Evolutionary conservation across 2,797 vertebrate species (phyloP), one percentile per base, ranked within the genome.

Genomic region (Trachurus trachurus): DNA sequence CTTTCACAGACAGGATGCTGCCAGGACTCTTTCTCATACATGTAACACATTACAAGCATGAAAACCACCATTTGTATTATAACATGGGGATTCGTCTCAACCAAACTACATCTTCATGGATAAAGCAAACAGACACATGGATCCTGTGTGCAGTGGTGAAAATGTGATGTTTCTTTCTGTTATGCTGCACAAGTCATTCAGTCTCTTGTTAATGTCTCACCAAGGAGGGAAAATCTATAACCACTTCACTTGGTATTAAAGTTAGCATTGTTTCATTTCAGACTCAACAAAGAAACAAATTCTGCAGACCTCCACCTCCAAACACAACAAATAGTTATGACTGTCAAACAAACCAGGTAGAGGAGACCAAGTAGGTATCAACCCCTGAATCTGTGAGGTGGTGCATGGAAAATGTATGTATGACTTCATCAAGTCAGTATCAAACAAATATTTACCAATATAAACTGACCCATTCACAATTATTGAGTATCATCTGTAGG

Each of bases 11-110:
- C 50, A 60, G 31, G 52, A 63, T 54, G 44, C 58, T 74, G 54
- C 42, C 58, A 72, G 42, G 57, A 17, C 69, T 71, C 58, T 56
- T 26, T 59, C 61, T 70, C 67, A 74, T 66, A 66, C 67, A 77
- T 54, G 58, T 49, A 66, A 63, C 15, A 13, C 69, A 69, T 47
- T 49, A 62, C 9, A 7, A 11, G 12, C 49, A 13, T 6, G n/a
- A 59, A 26, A 5, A 15, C 26, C 52, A 4, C 8, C 40, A 34
- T 54, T 57, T 71, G 47, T 69, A 34, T 34, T 34, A 34, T 4
- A 39, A 34, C 19, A 59, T 1, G 47, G 9, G 3, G 26, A 31
- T 31, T 67, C 9, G 29, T 53, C 12, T 37, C 12, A 6, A 11
- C 11, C 5, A 58, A 61, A 74, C 40, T 21, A 15, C 56, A 42